Conservation (phyloP, 2,113 vertebrate species). For the Sturnus vulgaris region DNA sequence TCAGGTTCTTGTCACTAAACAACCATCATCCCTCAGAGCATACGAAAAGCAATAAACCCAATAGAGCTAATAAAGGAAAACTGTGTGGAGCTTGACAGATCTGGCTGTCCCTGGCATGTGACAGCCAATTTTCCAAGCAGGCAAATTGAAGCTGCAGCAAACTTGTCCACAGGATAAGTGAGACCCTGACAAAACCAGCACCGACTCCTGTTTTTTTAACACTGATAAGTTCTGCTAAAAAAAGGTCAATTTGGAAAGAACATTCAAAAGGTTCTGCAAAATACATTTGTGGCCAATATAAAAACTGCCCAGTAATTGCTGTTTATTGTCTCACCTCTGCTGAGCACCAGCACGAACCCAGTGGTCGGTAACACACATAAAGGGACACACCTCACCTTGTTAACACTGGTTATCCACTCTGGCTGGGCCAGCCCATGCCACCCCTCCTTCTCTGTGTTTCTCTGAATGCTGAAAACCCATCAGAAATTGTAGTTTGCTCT, state of each 20-base stretch:
- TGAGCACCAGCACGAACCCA: neutral
- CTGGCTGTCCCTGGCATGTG: conserved; percentile 61
- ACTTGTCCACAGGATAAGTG: conserved; percentile 10
- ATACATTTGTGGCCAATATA: neutral
- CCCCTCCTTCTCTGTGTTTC: neutral
- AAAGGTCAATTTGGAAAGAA: neutral
- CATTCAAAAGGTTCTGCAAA: neutral
- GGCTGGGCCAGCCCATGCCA: neutral
- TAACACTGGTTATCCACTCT: neutral
- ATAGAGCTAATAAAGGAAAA: conserved; percentile 56
- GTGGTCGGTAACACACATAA: neutral
- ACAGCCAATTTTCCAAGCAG: conserved; percentile 50
- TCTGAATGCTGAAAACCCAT: neutral
- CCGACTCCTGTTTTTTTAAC: neutral
- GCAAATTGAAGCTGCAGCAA: conserved; percentile 40
- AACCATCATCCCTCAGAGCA: conserved; percentile 58
- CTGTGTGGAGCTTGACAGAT: conserved; percentile 51
- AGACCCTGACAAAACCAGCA: conserved; percentile 27
- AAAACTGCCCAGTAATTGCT: neutral
- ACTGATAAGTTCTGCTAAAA: neutral
- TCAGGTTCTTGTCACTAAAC: conserved; percentile 55
- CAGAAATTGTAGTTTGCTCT: conserved; percentile 33
- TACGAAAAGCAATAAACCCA: conserved; percentile 51
- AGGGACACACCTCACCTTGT: neutral
- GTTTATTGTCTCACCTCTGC: neutral